Evolutionary conservation across 92 coral and sea anemone genomes (phyloP), one percentile per base, ranked within the genome.

Genomic region (Siderastrea siderea): DNA sequence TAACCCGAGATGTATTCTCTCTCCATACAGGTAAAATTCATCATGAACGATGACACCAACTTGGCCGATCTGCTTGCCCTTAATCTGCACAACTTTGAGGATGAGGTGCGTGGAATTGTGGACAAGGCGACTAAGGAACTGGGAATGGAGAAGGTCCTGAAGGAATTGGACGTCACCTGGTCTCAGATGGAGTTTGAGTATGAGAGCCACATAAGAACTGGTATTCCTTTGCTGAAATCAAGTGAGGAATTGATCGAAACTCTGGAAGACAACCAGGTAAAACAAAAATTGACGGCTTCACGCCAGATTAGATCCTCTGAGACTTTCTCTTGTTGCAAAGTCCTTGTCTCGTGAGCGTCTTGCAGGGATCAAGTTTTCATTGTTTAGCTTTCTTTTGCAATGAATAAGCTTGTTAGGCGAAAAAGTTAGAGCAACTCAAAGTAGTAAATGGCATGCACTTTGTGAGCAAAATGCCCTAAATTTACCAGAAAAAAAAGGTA

Each of bases 111-210:
- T 1, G 98, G 98, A 57, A 97, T 97, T 73, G 99, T 97, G 64
- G 99, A 97, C 92, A 97, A 97, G 77, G 99, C 99, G 63, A 96
- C 99, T 26, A 97, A 97, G 88, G 99, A 97, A 87, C 95, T 97
- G 75, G 98, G 99, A 19, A 97, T 97, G 99, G 99, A 97, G 84
- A 97, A 97, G 60, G 95, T 97, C 1, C 86, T 97, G 71, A 94
- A 95, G 79, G 99, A 97, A 75, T 90, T 97, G 76, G 93, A 97
- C 87, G 97, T 94, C 61, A 97, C 99, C 3, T 97, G 99, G 99
- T 96, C 99, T 26, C 96, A 96, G 88, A 97, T 97, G 99, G 98
- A 97, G 78, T 97, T 97, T 64, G 99, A 97, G 68, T 95, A 97
- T 78, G 99, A 97, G 86, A 89, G 88, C 58, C 99, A 97, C 59